phyloP scores from a whole-genome alignment of 2,888 invertebrate genomes.

The Cryptocephalus primarius region DNA sequence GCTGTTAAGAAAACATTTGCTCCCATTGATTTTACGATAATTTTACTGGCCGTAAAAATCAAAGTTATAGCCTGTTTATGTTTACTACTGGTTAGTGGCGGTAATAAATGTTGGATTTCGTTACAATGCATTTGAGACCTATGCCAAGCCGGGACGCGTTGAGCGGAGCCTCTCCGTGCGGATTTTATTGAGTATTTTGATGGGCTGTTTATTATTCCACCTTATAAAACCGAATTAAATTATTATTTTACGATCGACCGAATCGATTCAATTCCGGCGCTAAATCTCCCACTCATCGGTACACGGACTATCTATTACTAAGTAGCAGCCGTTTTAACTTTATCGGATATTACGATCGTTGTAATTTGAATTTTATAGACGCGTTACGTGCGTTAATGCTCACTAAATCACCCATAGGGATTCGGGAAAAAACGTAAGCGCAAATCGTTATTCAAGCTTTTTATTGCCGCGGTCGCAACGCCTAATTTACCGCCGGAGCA shows the following conservation, averaged over 20 bases:
- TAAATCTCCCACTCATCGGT: no score
- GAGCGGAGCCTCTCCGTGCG: constrained; percentile 18
- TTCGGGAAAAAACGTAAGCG: no score
- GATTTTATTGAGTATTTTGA: constrained; percentile 36
- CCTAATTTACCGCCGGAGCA: no score
- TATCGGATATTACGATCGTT: constrained; percentile 21
- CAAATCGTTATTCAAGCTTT: no score
- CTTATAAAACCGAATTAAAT: constrained; percentile 32
- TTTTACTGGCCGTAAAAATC: constrained; percentile 38
- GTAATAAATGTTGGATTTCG: constrained; percentile 35
- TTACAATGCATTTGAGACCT: constrained; percentile 31
- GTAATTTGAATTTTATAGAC: constrained; percentile 6
- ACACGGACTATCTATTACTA: constrained; percentile 3
- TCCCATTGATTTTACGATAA: constrained; percentile 39
- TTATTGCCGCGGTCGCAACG: no score
- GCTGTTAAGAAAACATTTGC: constrained; percentile 26
- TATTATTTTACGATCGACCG: constrained; percentile 27
- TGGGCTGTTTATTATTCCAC: constrained; percentile 37
- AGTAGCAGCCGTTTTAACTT: constrained; percentile 5
- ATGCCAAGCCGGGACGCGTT: constrained; percentile 31
- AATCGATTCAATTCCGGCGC: no score
- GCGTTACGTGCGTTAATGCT: no score
- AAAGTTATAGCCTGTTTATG: constrained; percentile 40
- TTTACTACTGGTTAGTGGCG: constrained; percentile 38
- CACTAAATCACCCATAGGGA: no score